Base-by-base conservation (phyloP, 92 coral and sea anemone species). In the Phymanthus crucifer region DNA sequence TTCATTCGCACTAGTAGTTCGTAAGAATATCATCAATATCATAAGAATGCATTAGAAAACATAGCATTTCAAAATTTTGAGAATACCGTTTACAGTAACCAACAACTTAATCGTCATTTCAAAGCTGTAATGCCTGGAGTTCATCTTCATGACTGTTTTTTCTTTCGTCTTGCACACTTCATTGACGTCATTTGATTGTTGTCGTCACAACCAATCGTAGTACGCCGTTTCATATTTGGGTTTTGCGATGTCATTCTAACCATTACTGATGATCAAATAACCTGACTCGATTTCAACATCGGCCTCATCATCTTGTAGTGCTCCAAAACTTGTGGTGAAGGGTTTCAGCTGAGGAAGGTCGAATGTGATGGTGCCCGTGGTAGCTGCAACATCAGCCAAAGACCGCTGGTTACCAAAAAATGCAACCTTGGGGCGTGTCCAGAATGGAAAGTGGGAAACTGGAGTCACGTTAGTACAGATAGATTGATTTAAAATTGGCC, bases 251-350 rank as follows among this genome's bases (percentile, higher is more conserved):
- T 24, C 36, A 61, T 61, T 26, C 2, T 27, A 24, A 61, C 13
- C 68, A 29, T 29, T 29, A 61, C 34, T 61, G 68, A 26, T 61
- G 34, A 27, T 29, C 17, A 7, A 29, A 61, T 27, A 27, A 61
- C 68, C 4, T 26, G 0, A 27, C 13, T 24, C 68, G 19, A n/a
- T 61, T 61, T 61, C 33, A 61, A 61, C 68, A 61, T 27, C 14
- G 68, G 68, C 68, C 68, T 61, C 17, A 61, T 61, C 68, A 61
- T 64, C 37, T 77, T 27, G 31, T 86, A 96, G 99, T 96, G 99
- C 72, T 96, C 99, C 66, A 85, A 78, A 32, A 89, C 93, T n/a
- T 96, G 99, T 80, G 98, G 94, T 0, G 73, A 75, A 31, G 99
- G 98, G n/a, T 83, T 84, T 36, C 79, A 79, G 52, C 66, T 74